Percentiles rank a stretch among this genome's conserved stretches.
Evolutionary conservation across 2,113 vertebrate genomes (phyloP).

Genomic region (Plecturocebus donacophilus): DNA sequence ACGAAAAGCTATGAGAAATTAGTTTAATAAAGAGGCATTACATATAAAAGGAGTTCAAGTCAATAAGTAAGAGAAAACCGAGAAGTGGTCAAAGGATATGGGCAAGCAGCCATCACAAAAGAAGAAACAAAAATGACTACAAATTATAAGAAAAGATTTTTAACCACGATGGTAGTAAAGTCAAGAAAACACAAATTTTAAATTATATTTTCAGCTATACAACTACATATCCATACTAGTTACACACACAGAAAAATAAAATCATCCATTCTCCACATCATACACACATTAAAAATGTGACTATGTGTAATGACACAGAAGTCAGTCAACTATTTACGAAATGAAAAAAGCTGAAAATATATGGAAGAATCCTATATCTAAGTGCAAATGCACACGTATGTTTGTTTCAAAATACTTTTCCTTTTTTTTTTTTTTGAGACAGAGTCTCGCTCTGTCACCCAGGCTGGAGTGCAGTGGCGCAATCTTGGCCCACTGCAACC

Average conservation of each 20-base stretch:
- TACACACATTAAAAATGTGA: background rate
- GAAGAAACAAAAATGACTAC: background rate
- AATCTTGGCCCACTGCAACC: no score
- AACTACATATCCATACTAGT: background rate
- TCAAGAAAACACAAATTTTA: background rate
- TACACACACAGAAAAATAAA: background rate
- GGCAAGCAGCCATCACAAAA: background rate
- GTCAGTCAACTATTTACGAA: background rate
- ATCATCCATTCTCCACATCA: background rate
- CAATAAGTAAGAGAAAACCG: background rate
- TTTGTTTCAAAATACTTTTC: background rate
- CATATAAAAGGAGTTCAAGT: background rate
- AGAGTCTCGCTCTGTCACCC: no score
- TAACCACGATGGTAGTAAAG: background rate
- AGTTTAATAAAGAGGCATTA: background rate
- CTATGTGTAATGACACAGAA: background rate
- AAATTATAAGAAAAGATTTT: conserved; percentile 3
- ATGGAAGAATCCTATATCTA: background rate
- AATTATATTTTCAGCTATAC: background rate
- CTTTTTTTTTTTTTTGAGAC: no score
- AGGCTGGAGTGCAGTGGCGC: no score
- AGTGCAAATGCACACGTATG: background rate
- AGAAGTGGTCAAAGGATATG: background rate
- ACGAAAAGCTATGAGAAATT: background rate
- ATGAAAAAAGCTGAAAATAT: background rate